These are phyloP conservation scores for Megalopta genalis DNA, from an alignment of 1,140 invertebrate species.

Conservation along the genomic window DNA sequence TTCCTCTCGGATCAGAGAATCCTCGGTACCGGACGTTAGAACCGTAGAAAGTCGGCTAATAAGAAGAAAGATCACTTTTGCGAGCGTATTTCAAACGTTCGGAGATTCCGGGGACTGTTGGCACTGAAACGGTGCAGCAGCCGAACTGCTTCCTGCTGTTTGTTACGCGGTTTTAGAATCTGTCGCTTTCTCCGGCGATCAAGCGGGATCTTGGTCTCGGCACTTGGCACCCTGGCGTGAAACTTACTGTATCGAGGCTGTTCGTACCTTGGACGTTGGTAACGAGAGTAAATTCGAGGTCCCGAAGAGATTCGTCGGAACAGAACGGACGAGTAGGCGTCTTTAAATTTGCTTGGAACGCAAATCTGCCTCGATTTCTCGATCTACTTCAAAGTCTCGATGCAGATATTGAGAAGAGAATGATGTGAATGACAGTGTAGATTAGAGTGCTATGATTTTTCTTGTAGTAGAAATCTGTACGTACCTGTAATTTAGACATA, in stretches of 20 bases:
- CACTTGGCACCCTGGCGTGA: background rate
- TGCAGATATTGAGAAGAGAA: no score
- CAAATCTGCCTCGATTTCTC: no score
- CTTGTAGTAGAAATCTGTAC: no score
- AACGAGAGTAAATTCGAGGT: background rate
- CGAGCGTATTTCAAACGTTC: background rate
- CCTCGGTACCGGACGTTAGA: background rate
- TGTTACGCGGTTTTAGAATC: constrained; percentile 23
- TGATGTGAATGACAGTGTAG: no score
- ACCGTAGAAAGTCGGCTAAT: background rate
- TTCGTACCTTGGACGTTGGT: background rate
- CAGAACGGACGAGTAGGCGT: no score
- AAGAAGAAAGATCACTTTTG: background rate
- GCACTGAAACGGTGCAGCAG: background rate
- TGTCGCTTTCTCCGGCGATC: constrained; percentile 27
- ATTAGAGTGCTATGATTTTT: no score
- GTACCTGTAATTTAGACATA: no score
- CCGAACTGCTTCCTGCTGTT: constrained; percentile 13
- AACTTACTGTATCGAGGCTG: background rate
- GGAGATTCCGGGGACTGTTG: background rate
- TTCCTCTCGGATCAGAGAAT: background rate
- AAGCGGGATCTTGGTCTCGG: background rate
- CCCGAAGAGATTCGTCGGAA: no score
- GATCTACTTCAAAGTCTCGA: no score
- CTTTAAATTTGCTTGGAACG: no score